These are phyloP conservation scores for Cyanoramphus novaezelandiae DNA, from an alignment of 2,113 vertebrate species.

Conservation along the genomic window DNA sequence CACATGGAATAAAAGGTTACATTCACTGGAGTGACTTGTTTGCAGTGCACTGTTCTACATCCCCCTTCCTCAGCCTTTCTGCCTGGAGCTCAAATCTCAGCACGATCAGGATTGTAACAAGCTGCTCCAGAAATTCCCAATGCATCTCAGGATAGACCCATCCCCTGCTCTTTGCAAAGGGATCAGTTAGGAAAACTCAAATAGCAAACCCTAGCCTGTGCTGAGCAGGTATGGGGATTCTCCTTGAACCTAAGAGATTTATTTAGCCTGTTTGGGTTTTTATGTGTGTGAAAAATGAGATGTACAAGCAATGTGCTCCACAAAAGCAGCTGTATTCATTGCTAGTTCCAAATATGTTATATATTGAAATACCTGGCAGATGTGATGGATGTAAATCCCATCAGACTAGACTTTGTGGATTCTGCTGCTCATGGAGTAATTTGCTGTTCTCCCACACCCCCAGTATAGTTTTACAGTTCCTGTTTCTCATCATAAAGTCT, in stretches of 20 bases:
- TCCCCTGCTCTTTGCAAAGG: neutral
- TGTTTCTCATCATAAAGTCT: neutral
- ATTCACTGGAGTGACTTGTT: neutral
- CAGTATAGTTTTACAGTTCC: neutral
- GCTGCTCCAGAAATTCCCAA: neutral
- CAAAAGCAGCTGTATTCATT: neutral
- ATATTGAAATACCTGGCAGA: neutral
- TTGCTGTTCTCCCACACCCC: neutral
- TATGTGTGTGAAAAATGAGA: neutral
- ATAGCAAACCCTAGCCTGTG: neutral
- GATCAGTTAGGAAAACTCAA: neutral
- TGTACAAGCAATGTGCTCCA: neutral
- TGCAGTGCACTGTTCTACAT: neutral
- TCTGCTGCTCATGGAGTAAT: slow-evolving; percentile 3
- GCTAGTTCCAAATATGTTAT: neutral
- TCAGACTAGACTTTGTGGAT: slow-evolving; percentile 10
- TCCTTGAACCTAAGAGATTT: neutral
- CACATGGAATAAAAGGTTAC: neutral
- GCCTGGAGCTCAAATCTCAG: neutral
- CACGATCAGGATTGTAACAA: neutral
- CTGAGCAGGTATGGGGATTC: neutral
- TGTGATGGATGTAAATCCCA: slow-evolving; percentile 21
- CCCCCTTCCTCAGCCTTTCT: neutral
- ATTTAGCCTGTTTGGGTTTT: neutral
- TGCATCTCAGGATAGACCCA: neutral